These are phyloP conservation scores for Standfussiana lucernea DNA, from an alignment of 2,888 invertebrate genomes.

Conservation along the genomic window DNA sequence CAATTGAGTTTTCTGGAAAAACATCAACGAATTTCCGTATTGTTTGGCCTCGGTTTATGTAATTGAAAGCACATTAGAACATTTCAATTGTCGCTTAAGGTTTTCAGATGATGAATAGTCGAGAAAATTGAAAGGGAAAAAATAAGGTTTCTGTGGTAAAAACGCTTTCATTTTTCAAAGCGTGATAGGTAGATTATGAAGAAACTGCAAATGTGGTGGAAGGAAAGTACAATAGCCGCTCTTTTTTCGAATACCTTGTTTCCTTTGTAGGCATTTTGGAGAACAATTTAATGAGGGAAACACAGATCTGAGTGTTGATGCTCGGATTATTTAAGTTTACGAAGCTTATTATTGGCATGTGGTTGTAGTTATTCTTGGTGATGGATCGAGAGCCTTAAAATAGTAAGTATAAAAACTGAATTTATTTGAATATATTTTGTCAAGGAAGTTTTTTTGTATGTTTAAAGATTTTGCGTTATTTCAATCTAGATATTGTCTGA, in stretches of 20 bases:
- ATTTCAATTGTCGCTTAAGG: slow-evolving; percentile 67
- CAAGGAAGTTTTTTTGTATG: background rate
- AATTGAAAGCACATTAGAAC: slow-evolving; percentile 63
- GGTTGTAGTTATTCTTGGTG: background rate
- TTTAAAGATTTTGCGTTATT: background rate
- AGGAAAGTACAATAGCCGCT: slow-evolving; percentile 74
- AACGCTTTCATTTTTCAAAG: slow-evolving; percentile 79
- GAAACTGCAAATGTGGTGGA: slow-evolving; percentile 82
- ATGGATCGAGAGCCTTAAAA: background rate
- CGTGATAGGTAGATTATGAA: slow-evolving; percentile 81
- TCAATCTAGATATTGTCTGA: background rate
- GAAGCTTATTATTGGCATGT: slow-evolving; percentile 39
- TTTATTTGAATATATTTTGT: background rate
- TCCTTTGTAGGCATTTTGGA: slow-evolving; percentile 56
- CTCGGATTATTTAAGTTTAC: slow-evolving; percentile 35
- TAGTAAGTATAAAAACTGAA: background rate
- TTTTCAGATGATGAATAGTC: slow-evolving; percentile 73
- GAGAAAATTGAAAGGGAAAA: slow-evolving; percentile 75
- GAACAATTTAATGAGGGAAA: slow-evolving; percentile 51
- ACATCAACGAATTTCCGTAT: slow-evolving; percentile 30
- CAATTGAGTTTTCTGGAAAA: slow-evolving; percentile 36
- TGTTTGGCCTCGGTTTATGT: slow-evolving; percentile 39
- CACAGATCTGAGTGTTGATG: slow-evolving; percentile 50
- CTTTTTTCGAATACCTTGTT: slow-evolving; percentile 66
- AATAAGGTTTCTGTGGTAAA: slow-evolving; percentile 68